Base-by-base conservation (phyloP, 2,797 vertebrate genomes). In the Pseudochaenichthys georgianus region DNA sequence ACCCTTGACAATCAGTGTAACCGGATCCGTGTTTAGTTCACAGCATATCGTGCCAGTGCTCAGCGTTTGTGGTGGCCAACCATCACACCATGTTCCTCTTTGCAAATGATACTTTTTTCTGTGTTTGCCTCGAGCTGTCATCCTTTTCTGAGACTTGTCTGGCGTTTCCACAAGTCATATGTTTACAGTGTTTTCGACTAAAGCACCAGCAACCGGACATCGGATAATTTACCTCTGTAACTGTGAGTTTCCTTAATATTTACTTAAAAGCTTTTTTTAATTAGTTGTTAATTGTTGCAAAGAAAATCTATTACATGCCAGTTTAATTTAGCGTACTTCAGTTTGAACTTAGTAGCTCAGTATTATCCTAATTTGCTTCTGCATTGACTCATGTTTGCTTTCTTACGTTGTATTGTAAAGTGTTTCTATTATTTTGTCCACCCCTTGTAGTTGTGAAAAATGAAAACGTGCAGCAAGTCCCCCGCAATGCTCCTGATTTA, bases 401-500 rank as follows among this genome's bases (percentile, higher is more conserved):
- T 17, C 1, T 8, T 23, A 9, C 23, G 23, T 23, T 21, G 1
- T 31, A 11, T 15, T 71, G 19, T 47, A 12, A 67, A 1, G 8
- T 3, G 13, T 65, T 47, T 67, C 3, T 69, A 16, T 66, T 16
- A 23, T 69, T 62, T 67, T 66, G n/a, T 75, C 51, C 60, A 48
- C 7, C 1, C 0, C 0, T 9, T 64, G 15, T 4, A 65, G 78
- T 10, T 52, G 7, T n/a, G 21, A 23, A 63, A 5, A 19, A 88
- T 88, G 86, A 70, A 59, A 50, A 42, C 21, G 1, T 55, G 50
- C 48, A 16, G 41, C 5, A 71, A 5, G 62, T 55, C 53, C 8
- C 17, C 17, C 21, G 9, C 57, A 6, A 41, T 84, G 28, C 59
- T 82, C 48, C 2, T 85, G 62, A 59, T 88, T 28, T 73, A 46